These are phyloP conservation scores for Malurus leucopterus DNA, from an alignment of 2,797 vertebrate genomes.

Conservation along the genomic window DNA sequence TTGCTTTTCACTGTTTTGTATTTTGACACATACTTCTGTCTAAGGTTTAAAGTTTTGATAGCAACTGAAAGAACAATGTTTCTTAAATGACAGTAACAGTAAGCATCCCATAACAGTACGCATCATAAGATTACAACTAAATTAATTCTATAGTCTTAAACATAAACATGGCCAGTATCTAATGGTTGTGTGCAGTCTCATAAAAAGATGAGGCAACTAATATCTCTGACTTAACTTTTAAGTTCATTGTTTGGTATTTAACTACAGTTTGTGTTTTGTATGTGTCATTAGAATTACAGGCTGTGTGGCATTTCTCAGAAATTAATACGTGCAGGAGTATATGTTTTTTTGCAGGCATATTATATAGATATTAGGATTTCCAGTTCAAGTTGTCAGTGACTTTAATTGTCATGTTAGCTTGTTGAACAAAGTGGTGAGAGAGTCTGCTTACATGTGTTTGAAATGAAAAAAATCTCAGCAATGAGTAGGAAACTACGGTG, in stretches of 20 bases:
- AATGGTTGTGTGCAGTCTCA: not conserved
- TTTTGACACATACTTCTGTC: not conserved
- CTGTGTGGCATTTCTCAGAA: not conserved
- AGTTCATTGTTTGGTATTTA: not conserved
- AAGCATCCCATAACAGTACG: not conserved
- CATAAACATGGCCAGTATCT: not conserved
- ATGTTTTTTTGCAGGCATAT: not conserved
- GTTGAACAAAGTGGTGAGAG: not conserved
- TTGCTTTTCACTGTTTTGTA: not conserved
- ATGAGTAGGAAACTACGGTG: not conserved
- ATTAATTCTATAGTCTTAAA: not conserved
- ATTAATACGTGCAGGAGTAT: not conserved
- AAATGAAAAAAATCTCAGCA: not conserved
- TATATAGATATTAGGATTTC: not conserved
- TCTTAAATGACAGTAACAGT: not conserved
- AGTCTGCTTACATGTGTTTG: not conserved
- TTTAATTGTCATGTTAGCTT: not conserved
- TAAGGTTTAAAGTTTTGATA: not conserved
- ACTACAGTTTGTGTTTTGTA: not conserved
- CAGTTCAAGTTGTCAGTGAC: not conserved
- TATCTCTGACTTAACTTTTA: not conserved
- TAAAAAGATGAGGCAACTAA: not conserved
- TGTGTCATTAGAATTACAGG: not conserved
- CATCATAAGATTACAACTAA: not conserved
- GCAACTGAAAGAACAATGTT: not conserved